A percentile compares a stretch with the other conserved stretches of the same genome.
phyloP scores from a whole-genome alignment of 2,113 vertebrate species.

The Ellobius talpinus region DNA sequence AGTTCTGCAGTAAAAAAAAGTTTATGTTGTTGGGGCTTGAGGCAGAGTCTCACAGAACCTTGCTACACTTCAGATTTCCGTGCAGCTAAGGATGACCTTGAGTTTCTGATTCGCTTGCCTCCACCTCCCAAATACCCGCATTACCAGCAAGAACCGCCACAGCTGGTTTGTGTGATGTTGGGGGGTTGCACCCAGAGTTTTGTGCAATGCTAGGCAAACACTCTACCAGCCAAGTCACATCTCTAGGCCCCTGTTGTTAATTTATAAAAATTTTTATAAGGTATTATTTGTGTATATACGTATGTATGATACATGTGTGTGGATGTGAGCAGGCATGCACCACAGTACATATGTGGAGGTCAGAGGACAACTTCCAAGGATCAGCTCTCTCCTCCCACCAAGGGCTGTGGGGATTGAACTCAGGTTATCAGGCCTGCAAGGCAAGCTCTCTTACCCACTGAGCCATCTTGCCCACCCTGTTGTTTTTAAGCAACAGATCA shows the following conservation, averaged over 20 bases:
- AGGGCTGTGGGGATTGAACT: neutral
- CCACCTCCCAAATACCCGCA: neutral
- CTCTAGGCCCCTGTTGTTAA: neutral
- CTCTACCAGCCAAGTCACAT: too few species aligned
- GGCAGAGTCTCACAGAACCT: neutral
- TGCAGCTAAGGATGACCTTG: neutral
- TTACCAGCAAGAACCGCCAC: neutral
- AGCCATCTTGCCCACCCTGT: neutral
- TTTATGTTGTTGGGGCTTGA: neutral
- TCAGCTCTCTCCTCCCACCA: neutral
- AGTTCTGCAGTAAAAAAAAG: slow-evolving; percentile 27
- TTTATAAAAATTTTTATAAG: neutral
- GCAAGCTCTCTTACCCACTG: neutral
- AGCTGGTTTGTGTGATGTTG: neutral
- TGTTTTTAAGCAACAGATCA: slow-evolving; percentile 11
- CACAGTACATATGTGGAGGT: neutral
- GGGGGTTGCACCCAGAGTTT: neutral
- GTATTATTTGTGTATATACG: neutral
- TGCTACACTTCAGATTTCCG: neutral
- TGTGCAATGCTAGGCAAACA: neutral
- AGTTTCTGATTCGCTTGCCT: neutral
- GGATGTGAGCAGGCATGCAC: neutral
- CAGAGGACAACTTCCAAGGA: too few species aligned
- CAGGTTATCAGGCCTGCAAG: neutral
- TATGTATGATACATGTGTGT: neutral